A percentile compares a stretch with the other conserved stretches of the same genome.
These are phyloP conservation scores for Bradypodion ventrale DNA, from an alignment of 2,797 vertebrate genomes.

Conservation along the genomic window DNA sequence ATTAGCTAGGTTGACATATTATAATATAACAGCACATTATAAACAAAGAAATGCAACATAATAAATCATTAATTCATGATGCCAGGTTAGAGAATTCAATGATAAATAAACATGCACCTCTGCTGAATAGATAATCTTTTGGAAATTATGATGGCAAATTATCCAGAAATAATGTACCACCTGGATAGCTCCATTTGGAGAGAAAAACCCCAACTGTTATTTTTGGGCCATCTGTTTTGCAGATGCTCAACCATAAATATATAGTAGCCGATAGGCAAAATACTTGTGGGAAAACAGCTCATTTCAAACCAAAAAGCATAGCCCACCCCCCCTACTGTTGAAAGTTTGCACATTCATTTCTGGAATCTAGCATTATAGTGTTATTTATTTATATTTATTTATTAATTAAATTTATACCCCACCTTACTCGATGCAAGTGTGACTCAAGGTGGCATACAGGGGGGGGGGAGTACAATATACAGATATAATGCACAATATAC, in stretches of 20 bases:
- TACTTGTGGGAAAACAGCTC: constrained; percentile 2
- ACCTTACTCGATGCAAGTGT: too few species aligned
- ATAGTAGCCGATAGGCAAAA: constrained; percentile 14
- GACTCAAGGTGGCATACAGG: too few species aligned
- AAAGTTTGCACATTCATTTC: background rate
- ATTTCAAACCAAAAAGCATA: background rate
- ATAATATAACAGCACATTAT: background rate
- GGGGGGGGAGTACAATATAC: too few species aligned
- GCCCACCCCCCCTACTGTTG: background rate
- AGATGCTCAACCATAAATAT: constrained; percentile 30
- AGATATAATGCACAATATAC: too few species aligned
- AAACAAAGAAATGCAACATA: constrained; percentile 20
- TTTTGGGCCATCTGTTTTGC: constrained; percentile 70
- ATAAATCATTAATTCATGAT: constrained; percentile 28
- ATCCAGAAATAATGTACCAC: constrained; percentile 60
- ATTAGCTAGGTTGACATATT: constrained; percentile 28
- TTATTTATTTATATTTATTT: too few species aligned
- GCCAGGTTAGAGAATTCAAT: constrained; percentile 35
- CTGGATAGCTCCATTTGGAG: constrained; percentile 48
- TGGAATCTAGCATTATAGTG: background rate
- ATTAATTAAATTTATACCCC: too few species aligned
- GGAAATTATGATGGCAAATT: constrained; percentile 52
- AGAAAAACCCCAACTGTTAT: constrained; percentile 66
- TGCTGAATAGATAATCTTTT: constrained; percentile 31
- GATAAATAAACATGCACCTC: constrained; percentile 39